Base-by-base conservation (phyloP, 1,140 invertebrate species). In the Sinonovacula constricta region DNA sequence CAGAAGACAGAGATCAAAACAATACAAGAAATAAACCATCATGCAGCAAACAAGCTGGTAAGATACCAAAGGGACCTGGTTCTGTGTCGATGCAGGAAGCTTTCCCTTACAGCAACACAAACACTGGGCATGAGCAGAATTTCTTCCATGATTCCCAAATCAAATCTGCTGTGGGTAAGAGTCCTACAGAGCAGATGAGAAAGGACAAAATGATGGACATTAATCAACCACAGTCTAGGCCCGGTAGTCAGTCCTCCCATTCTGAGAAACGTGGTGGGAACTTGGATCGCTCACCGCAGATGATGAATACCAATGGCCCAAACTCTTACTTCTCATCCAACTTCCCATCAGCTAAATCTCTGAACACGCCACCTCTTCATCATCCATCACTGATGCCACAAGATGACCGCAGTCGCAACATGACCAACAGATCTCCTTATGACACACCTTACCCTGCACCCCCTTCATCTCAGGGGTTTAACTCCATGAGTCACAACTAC, bases 331-430 rank as follows among this genome's bases (percentile, higher is more conserved):
- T 76, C 54, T 62, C 75, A 28, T 54, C 81, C n/a, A 79, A 62
- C 31, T 83, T 78, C 57, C 66, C 78, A 30, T 59, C 65, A 34
- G 65, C 69, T 53, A 74, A 81, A 80, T 75, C 79, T 53, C 54
- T 83, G 53, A 80, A 81, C 53, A 81, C 83, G 30, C 78, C 81
- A 60, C 80, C 81, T 26, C 30, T 85, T 26, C 78, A 81, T 72
- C 82, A 83, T 56, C 83, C 81, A 65, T n/a, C 74, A 53, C 59
- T 82, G 53, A 80, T 79, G 67, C 60, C 76, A 14, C 54, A 59
- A 53, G 79, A 86, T 57, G 62, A 76, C 60, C 39, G 72, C 36
- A n/a, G 45, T 14, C 53, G 71, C 51, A 39, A 75, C 59, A 71
- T 69, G 67, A 76, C 79, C 26, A 80, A 49, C 60, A 79, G 70